Base-by-base conservation (phyloP, 2,113 vertebrate species). In the Callopanchax toddi region DNA sequence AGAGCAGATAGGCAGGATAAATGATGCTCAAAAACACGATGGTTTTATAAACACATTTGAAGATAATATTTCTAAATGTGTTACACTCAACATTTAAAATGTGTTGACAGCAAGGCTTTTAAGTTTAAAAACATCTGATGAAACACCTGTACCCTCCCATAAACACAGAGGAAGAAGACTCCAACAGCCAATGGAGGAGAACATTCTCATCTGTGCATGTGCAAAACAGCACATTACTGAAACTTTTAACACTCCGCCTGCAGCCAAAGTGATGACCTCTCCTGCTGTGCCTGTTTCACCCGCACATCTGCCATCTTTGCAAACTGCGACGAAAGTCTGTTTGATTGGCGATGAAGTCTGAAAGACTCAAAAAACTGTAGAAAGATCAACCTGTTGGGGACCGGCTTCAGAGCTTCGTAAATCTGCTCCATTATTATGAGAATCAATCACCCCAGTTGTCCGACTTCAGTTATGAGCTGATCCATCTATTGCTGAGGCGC, bases 181-280 rank as follows among this genome's bases (percentile, higher is more conserved):
- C 52, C 26, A 54, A 68, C 75, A 71, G 11, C 34, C 55, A 56
- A 17, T 26, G 54, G 60, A 77, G 71, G 55, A 82, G 72, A 81
- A 74, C 60, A 68, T 74, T 60, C 39, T 76, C 61, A 76, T 64
- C 65, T 83, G 78, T 77, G 71, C 62, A 67, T 78, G 67, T 83
- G 75, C 82, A 85, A 72, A 83, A 79, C 67, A 81, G 76, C 75
- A 81, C 75, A 85, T 88, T 81, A 79, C 71, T 83, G 70, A 83
- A 86, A 85, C 75, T 79, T 88, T 83, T 71, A 81, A 79, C 77
- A 83, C 68, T 84, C 74, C 81, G 76, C 71, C 79, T 82, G 79
- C 66, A 84, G 79, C 81, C 81, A 80, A 69, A 84, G 65, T 52
- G 74, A 82, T 81, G 77, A 77, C 82, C 78, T 84, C 58, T 79